Evolutionary conservation across 2,888 invertebrate genomes (phyloP).

Genomic region (Lepidonotus clava): DNA sequence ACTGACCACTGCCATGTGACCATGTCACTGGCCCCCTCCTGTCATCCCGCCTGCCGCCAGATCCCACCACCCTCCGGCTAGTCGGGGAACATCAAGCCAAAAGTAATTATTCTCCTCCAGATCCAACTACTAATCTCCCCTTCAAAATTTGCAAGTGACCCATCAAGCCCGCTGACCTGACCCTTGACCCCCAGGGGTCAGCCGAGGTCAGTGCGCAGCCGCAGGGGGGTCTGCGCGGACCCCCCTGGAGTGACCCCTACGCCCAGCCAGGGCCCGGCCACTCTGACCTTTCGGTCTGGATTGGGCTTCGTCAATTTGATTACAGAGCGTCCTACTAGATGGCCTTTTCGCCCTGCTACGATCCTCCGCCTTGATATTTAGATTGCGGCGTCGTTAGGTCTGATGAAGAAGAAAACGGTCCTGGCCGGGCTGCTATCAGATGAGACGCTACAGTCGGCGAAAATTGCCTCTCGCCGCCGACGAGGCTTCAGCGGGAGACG

Average conservation of each 20-base stretch:
- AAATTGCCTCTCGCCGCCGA: slow-evolving; percentile 19
- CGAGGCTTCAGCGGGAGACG: not conserved
- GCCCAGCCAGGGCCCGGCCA: not conserved
- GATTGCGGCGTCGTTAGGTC: slow-evolving; percentile 24
- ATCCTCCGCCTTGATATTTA: not conserved
- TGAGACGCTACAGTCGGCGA: slow-evolving; percentile 22
- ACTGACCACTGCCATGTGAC: slow-evolving; percentile 1
- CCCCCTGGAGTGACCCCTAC: slow-evolving; percentile 25
- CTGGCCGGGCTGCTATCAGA: not conserved
- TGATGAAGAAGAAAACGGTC: not conserved
- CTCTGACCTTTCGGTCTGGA: slow-evolving; percentile 24
- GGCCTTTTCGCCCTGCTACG: not conserved
- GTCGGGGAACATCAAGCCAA: slow-evolving; percentile 17
- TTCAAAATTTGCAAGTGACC: slow-evolving; percentile 35
- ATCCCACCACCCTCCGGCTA: slow-evolving; percentile 13
- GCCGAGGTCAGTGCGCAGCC: not conserved
- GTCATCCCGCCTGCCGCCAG: not conserved
- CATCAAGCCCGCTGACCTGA: slow-evolving; percentile 25
- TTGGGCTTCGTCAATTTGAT: slow-evolving; percentile 7
- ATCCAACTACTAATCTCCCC: slow-evolving; percentile 42
- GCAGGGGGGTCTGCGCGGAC: not conserved
- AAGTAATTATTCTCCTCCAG: slow-evolving; percentile 30
- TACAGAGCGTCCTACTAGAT: not conserved
- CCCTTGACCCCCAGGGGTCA: not conserved
- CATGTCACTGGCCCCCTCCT: slow-evolving; percentile 40